Percentiles rank a stretch among this genome's conserved stretches.
phyloP scores from a whole-genome alignment of 2,797 vertebrate genomes.

The Parambassis ranga region DNA sequence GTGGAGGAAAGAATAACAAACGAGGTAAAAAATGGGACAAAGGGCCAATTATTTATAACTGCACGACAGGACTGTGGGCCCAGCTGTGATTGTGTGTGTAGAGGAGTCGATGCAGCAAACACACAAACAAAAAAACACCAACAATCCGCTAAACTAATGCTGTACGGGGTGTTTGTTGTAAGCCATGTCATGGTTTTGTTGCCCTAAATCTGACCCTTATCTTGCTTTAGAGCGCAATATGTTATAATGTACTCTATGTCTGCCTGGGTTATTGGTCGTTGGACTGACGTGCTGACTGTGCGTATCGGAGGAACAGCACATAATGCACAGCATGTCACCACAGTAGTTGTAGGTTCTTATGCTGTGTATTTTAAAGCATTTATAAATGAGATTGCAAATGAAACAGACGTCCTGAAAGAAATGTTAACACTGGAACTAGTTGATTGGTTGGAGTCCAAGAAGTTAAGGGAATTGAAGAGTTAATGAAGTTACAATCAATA shows the following conservation, averaged over 20 bases:
- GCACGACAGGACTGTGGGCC: constrained; percentile 27
- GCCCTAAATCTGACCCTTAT: constrained; percentile 1
- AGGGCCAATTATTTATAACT: constrained; percentile 79
- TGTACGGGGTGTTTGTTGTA: neutral
- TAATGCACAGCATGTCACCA: neutral
- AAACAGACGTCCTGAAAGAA: no score
- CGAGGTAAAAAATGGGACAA: constrained; percentile 65
- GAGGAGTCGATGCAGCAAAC: constrained; percentile 26
- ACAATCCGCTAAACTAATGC: neutral
- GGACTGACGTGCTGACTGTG: neutral
- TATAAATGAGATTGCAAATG: no score
- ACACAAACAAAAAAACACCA: constrained; percentile 7
- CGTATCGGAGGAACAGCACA: neutral
- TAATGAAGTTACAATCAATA: neutral
- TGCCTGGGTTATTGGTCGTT: neutral
- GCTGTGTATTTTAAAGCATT: neutral
- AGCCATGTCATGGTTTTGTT: neutral
- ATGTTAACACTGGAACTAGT: neutral
- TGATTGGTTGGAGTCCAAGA: neutral
- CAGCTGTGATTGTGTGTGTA: constrained; percentile 43
- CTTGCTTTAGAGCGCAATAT: neutral
- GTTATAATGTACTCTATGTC: neutral
- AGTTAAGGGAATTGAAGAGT: neutral
- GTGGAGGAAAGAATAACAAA: constrained; percentile 53
- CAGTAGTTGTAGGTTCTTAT: neutral